Conservation (phyloP, 2,888 invertebrate genomes). For the Volucella bombylans region DNA sequence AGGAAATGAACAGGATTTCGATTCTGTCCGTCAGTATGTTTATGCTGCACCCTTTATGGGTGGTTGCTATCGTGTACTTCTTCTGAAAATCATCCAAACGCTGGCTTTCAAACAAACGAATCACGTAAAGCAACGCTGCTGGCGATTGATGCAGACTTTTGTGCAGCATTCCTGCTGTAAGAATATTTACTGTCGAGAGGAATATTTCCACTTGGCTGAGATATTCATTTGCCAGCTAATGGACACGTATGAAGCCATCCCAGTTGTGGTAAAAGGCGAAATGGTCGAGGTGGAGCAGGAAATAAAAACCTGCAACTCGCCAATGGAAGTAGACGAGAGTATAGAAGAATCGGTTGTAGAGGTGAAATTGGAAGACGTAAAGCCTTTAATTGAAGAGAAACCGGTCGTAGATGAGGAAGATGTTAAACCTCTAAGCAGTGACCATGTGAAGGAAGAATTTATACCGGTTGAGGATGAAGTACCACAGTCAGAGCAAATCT, state of each 20-base stretch:
- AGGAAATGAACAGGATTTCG: conserved; percentile 59
- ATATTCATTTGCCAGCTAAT: conserved; percentile 80
- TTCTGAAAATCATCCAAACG: conserved; percentile 80
- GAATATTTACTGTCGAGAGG: conserved; percentile 78
- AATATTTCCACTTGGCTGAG: conserved; percentile 81
- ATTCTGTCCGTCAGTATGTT: conserved; percentile 60
- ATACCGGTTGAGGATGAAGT: conserved; percentile 38
- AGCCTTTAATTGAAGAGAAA: conserved; percentile 58
- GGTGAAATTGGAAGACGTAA: conserved; percentile 64
- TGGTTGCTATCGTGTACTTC: conserved; percentile 79
- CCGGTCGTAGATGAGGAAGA: conserved; percentile 14
- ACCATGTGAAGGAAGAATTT: conserved; percentile 44
- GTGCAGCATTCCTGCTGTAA: conserved; percentile 79
- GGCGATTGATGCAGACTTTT: conserved; percentile 80
- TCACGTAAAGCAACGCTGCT: conserved; percentile 78
- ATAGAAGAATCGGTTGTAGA: conserved; percentile 38
- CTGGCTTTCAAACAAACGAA: conserved; percentile 80
- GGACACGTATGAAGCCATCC: conserved; percentile 80
- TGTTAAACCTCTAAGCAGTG: not conserved
- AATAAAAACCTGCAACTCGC: conserved; percentile 23
- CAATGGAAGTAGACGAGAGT: conserved; percentile 45
- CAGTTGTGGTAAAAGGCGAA: conserved; percentile 66
- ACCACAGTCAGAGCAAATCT: conserved; percentile 76
- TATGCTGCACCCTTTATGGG: conserved; percentile 79
- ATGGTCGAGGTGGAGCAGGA: conserved; percentile 43